Conservation (phyloP, 2,888 invertebrate species). For the Lasioglossum vierecki region DNA sequence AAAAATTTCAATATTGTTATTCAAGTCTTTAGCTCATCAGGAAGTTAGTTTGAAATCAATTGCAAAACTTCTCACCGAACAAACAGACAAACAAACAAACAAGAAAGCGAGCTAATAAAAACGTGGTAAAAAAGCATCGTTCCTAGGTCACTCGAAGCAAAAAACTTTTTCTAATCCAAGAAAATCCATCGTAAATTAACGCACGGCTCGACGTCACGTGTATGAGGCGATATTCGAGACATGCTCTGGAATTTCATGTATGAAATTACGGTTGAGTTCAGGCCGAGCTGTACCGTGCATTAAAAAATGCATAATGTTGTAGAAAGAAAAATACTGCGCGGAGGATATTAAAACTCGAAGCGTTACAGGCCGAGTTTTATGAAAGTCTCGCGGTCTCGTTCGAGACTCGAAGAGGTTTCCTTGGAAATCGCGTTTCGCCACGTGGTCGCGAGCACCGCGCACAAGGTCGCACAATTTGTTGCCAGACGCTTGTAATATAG, state of each 20-base stretch:
- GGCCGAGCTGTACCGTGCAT: background rate
- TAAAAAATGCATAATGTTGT: conserved; percentile 25
- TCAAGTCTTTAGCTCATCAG: too few relatives aligned
- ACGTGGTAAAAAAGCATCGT: background rate
- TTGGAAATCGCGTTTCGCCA: conserved; percentile 4
- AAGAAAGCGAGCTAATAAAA: too few relatives aligned
- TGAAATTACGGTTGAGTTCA: conserved; percentile 3
- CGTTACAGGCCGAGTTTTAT: conserved; percentile 6
- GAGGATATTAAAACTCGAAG: conserved; percentile 14
- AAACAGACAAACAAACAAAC: too few relatives aligned
- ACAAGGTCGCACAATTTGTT: conserved; percentile 13
- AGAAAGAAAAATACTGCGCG: conserved; percentile 4
- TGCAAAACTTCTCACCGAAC: too few relatives aligned
- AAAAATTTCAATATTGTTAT: too few relatives aligned
- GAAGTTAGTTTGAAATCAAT: too few relatives aligned
- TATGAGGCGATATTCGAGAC: background rate
- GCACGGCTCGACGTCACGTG: background rate
- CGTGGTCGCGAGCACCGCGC: too few relatives aligned
- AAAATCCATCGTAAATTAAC: background rate
- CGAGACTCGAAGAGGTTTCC: background rate
- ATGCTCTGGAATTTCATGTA: conserved; percentile 11
- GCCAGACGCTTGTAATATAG: conserved; percentile 3
- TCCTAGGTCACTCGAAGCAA: background rate
- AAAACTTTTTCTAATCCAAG: background rate
- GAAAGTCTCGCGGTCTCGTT: conserved; percentile 10